Percentiles rank a stretch among this genome's conserved stretches.
Conservation (phyloP, 2,113 vertebrate species). For the Dascyllus trimaculatus region DNA sequence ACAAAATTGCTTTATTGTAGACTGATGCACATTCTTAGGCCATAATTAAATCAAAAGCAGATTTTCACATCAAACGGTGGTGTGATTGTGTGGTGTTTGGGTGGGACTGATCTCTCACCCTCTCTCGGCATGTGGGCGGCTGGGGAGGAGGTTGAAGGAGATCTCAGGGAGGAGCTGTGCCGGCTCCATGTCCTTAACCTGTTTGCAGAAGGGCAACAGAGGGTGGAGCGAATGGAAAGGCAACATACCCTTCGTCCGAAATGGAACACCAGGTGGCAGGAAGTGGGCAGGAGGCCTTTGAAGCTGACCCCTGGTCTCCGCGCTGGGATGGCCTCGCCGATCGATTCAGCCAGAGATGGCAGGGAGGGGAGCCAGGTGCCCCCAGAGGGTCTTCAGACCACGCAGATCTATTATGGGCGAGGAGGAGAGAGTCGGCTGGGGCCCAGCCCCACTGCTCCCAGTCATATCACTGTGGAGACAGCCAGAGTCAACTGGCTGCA, state of each 20-base stretch:
- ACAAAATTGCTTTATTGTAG: constrained; percentile 2
- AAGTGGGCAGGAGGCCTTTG: constrained; percentile 82
- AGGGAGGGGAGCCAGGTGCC: constrained; percentile 79
- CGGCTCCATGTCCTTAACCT: constrained; percentile 72
- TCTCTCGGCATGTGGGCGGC: constrained; percentile 60
- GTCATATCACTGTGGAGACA: constrained; percentile 47
- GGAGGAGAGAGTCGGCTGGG: constrained; percentile 44
- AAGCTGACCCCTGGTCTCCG: constrained; percentile 81
- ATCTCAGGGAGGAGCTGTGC: constrained; percentile 72
- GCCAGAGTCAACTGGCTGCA: constrained; percentile 68
- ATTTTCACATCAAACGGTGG: constrained; percentile 64
- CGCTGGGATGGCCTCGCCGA: constrained; percentile 63
- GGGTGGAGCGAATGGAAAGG: constrained; percentile 52
- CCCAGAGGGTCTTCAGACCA: constrained; percentile 59
- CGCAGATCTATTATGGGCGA: constrained; percentile 61
- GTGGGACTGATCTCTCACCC: constrained; percentile 76
- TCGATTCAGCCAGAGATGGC: constrained; percentile 77
- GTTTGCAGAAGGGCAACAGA: constrained; percentile 52
- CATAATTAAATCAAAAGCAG: constrained; percentile 75
- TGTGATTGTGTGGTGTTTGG: constrained; percentile 57
- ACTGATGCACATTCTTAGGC: constrained; percentile 26
- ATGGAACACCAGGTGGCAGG: constrained; percentile 78
- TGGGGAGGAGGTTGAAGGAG: constrained; percentile 58
- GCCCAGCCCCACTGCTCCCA: constrained; percentile 49
- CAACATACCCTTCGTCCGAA: constrained; percentile 60